These are phyloP conservation scores for Colletes latitarsis DNA, from an alignment of 1,140 invertebrate genomes.

Conservation along the genomic window DNA sequence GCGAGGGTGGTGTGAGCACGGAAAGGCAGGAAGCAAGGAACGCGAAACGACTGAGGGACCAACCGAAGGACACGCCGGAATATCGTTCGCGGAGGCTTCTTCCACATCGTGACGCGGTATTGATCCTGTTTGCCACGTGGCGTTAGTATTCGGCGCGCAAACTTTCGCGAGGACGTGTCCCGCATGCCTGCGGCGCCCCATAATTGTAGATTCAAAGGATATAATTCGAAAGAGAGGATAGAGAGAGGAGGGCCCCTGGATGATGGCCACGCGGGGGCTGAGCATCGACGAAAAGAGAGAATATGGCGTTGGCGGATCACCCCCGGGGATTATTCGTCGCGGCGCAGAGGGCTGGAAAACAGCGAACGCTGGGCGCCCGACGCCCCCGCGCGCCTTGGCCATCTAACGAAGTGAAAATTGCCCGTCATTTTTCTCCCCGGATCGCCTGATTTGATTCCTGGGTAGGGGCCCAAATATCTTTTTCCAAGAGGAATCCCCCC, in stretches of 20 bases:
- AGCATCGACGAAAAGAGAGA: neutral
- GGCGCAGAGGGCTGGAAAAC: neutral
- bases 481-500: neutral
- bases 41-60: constrained; percentile 47
- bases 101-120: constrained; percentile 66
- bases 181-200: constrained; percentile 74
- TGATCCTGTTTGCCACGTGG: constrained; percentile 76
- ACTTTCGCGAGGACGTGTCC: constrained; percentile 78
- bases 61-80: constrained; percentile 57
- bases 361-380: neutral
- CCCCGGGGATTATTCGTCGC: constrained; percentile 52
- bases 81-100: constrained; percentile 42
- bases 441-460: constrained; percentile 50
- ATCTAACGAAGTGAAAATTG: constrained; percentile 79
- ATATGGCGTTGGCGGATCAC: constrained; percentile 32
- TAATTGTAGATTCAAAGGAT: constrained; percentile 82
- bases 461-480: constrained; percentile 25
- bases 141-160: constrained; percentile 79
- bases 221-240: constrained; percentile 74
- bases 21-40: constrained; percentile 25
- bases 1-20: neutral
- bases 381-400: too few species aligned
- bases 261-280: constrained; percentile 8
- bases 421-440: constrained; percentile 66
- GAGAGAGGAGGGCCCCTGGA: constrained; percentile 13